A percentile compares a stretch with the other conserved stretches of the same genome.
Conservation (phyloP, 92 coral and sea anemone genomes). For the Muricea muricata region DNA sequence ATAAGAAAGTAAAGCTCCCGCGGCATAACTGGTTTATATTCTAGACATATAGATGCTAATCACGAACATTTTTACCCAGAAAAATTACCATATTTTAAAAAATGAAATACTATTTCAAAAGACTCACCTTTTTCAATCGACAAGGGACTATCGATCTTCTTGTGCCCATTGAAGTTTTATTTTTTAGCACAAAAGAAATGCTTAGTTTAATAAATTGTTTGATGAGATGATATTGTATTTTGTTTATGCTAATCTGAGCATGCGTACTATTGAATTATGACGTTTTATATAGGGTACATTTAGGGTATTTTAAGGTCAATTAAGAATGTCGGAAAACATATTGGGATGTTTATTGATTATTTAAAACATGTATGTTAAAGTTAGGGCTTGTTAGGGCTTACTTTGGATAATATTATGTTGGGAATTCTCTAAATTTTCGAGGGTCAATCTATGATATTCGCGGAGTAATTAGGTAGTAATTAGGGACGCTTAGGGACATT, state of each 20-base stretch:
- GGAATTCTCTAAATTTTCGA: not conserved
- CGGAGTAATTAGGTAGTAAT: not conserved
- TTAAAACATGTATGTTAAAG: no score
- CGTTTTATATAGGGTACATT: not conserved
- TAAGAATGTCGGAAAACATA: not conserved
- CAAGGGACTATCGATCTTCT: not conserved
- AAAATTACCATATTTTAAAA: not conserved
- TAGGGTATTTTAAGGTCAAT: not conserved
- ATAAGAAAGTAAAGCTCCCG: no score
- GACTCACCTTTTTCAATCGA: conserved; percentile 12
- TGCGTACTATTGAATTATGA: conserved; percentile 2
- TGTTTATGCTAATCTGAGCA: not conserved
- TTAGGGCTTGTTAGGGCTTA: not conserved
- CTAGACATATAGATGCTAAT: no score
- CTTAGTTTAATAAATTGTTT: not conserved
- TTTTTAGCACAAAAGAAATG: not conserved
- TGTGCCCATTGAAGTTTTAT: conserved; percentile 19
- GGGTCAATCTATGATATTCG: not conserved
- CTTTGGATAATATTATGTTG: not conserved
- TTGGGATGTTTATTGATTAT: no score
- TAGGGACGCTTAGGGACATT: not conserved
- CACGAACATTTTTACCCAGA: no score
- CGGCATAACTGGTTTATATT: not conserved
- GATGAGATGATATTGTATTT: not conserved
- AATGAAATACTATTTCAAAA: not conserved